Base-by-base conservation (phyloP, 2,888 invertebrate genomes). In the Notocelia uddmanniana region DNA sequence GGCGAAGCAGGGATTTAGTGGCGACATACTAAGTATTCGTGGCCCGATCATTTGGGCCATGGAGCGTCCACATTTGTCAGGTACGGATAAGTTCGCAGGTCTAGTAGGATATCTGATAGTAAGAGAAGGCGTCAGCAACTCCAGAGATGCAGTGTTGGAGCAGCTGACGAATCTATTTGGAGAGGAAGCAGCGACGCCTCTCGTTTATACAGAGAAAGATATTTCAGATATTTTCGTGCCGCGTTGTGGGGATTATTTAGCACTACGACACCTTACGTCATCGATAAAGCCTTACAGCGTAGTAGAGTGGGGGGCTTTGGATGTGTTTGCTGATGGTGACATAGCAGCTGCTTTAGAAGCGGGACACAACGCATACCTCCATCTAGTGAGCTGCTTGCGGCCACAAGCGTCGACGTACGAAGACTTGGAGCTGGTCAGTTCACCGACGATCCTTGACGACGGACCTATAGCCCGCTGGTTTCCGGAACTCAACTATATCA, bases 1-100 rank as follows among this genome's bases (percentile, higher is more conserved):
- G 93, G 82, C 81, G 55, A 75, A 75, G 10, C 80, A 83, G 45
- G 93, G 93, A 0, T 92, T 85, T 64, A 93, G 91, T 73, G 94
- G 94, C 1, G 93, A 93, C 63, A 92, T 93, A 69, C 81, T 94
- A 2, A 93, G 93, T 75, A 79, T 91, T 54, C 84, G 84, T 58
- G 94, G 94, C 6, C 93, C 93, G 0, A 90, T 94, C 1, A 79
- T 92, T n/a, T 93, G 93, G 93, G 92, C 93, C 0, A 93, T 89
- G 80, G 89, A 92, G 72, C 84, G 82, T 9, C 93, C 93, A 0
- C 83, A 74, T 58, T 45, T 89, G 71, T 89, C 91, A 1, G 89
- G 86, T 62, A 58, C 76, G 2, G 85, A 88, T 13, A 81, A 80
- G 18, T 87, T 85, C 62, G 77, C 87, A 0, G 80, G 84, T 11